Conservation (phyloP, 2,797 vertebrate species). For the Acipenser ruthenus region DNA sequence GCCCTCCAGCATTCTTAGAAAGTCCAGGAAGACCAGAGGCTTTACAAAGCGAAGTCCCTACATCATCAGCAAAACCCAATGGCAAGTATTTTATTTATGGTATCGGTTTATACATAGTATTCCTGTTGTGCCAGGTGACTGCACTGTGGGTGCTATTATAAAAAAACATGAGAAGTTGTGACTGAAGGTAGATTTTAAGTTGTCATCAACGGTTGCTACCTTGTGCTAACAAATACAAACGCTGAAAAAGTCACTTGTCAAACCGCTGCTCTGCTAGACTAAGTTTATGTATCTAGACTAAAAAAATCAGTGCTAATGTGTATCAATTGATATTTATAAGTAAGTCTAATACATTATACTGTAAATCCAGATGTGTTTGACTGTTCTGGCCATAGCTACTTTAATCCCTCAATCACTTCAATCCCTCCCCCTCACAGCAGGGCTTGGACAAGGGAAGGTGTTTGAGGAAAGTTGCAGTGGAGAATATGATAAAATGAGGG, state of each 20-base stretch:
- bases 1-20: slow-evolving; percentile 60
- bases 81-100: slow-evolving; percentile 1
- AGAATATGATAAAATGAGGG: not conserved
- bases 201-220: not conserved
- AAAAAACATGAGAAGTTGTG: not conserved
- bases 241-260: not conserved
- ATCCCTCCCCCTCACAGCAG: too few relatives aligned
- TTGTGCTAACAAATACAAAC: not conserved
- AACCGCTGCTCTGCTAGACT: too few relatives aligned
- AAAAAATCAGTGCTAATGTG: too few relatives aligned
- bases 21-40: slow-evolving; percentile 60
- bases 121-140: slow-evolving; percentile 2
- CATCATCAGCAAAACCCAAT: slow-evolving; percentile 18
- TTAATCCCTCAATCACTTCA: too few relatives aligned
- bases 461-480: not conserved
- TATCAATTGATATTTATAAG: too few relatives aligned
- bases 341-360: too few relatives aligned
- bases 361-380: not conserved
- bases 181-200: not conserved
- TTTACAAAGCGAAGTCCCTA: slow-evolving; percentile 57
- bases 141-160: slow-evolving; percentile 1
- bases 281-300: too few relatives aligned
- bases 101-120: not conserved
- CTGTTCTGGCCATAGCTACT: not conserved
- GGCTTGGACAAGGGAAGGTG: too few relatives aligned